These are phyloP conservation scores for Tineola bisselliella DNA, from an alignment of 2,888 invertebrate species.

Conservation along the genomic window DNA sequence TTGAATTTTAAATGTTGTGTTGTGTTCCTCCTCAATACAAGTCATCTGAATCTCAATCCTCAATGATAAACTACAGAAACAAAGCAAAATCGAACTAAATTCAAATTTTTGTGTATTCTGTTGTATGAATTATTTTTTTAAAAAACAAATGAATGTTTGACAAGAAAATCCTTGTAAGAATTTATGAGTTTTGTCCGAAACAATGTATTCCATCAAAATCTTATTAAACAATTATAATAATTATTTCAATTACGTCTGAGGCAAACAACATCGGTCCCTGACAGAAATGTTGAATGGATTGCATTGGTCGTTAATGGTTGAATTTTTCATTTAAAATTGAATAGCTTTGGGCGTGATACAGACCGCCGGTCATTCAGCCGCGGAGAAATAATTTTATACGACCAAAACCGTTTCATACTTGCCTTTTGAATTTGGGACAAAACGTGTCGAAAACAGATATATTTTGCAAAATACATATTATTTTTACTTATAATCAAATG, in stretches of 20 bases:
- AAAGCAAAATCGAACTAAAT: too few species aligned
- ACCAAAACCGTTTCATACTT: constrained; percentile 16
- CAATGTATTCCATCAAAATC: neutral
- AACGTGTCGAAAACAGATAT: constrained; percentile 57
- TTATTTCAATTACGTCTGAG: neutral
- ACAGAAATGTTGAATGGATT: constrained; percentile 10
- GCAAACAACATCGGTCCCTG: neutral
- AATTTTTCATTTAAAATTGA: constrained; percentile 15
- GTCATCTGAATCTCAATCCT: too few species aligned
- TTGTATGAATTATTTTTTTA: too few species aligned
- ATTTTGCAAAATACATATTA: constrained; percentile 11
- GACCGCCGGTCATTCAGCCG: constrained; percentile 35
- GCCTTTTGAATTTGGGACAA: constrained; percentile 40
- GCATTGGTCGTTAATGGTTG: constrained; percentile 11
- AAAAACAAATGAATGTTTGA: neutral
- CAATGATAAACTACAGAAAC: too few species aligned
- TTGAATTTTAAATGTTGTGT: too few species aligned
- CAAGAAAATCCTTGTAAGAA: neutral
- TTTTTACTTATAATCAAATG: neutral
- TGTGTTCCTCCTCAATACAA: too few species aligned
- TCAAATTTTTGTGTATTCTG: too few species aligned
- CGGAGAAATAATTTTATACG: constrained; percentile 54
- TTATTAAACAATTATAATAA: neutral
- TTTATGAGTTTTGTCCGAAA: neutral
- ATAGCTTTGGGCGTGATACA: constrained; percentile 28